A percentile compares a stretch with the other conserved stretches of the same genome.
Conservation (phyloP, 2,888 invertebrate genomes). For the Eupithecia centaureata region DNA sequence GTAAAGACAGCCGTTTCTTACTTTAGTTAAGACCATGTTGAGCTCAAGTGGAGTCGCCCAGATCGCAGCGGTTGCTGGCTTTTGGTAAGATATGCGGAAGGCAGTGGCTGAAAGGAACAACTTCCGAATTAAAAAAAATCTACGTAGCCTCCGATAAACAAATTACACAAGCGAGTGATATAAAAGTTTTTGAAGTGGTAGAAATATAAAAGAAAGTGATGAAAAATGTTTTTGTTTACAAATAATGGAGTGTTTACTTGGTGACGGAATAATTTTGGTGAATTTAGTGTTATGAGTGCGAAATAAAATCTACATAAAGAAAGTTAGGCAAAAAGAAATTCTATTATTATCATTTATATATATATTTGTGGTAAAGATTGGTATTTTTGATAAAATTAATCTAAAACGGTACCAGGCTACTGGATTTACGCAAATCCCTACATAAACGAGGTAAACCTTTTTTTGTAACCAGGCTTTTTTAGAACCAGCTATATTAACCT, state of each 20-base stretch:
- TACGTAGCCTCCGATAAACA: not conserved
- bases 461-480: no score
- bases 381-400: not conserved
- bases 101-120: not conserved
- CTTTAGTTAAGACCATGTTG: constrained; percentile 76
- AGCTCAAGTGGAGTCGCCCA: constrained; percentile 76
- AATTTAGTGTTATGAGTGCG: constrained; percentile 2
- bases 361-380: not conserved
- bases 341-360: not conserved
- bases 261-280: not conserved
- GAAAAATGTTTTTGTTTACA: not conserved
- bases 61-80: constrained; percentile 61
- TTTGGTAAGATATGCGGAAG: constrained; percentile 61
- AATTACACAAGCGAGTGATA: not conserved
- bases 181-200: not conserved
- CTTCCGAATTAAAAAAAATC: not conserved
- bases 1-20: constrained; percentile 54
- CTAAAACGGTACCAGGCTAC: not conserved
- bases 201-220: not conserved
- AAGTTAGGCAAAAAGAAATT: not conserved
- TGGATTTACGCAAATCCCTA: not conserved
- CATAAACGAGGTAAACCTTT: not conserved
- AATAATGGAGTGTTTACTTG: not conserved
- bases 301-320: not conserved
- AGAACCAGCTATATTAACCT: no score